Conservation (phyloP, 2,113 vertebrate genomes). For the Eublepharis macularius region DNA sequence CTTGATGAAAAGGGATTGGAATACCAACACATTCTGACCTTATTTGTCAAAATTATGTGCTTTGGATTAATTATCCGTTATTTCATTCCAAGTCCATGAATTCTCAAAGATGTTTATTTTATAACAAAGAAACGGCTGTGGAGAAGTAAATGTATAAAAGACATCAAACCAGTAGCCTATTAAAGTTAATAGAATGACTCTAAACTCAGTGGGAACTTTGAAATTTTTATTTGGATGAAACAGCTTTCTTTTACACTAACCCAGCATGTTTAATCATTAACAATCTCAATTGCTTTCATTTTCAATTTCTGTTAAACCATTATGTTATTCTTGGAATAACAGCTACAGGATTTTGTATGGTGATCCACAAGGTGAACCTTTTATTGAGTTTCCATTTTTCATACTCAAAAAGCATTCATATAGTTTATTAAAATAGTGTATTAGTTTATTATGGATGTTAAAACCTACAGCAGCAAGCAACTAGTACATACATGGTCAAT, state of each 20-base stretch:
- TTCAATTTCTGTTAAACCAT: background rate
- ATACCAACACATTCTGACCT: background rate
- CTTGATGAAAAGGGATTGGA: conserved; percentile 13
- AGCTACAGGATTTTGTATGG: background rate
- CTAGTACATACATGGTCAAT: background rate
- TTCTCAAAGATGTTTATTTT: conserved; percentile 1
- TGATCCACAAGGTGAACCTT: background rate
- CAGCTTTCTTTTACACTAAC: background rate
- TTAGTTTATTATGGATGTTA: background rate
- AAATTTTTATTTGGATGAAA: background rate
- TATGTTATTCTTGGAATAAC: background rate
- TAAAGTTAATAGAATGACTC: background rate
- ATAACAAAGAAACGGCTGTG: background rate
- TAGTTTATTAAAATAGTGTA: background rate
- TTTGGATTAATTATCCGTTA: background rate
- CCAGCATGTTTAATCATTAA: background rate
- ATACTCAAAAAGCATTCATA: background rate
- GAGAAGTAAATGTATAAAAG: background rate
- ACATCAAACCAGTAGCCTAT: background rate
- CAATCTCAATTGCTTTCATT: conserved; percentile 4
- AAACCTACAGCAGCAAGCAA: background rate
- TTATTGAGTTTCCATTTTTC: background rate
- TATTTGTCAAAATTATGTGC: background rate
- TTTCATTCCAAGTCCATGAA: background rate
- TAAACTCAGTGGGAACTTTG: background rate